phyloP scores from a whole-genome alignment of 2,113 vertebrate genomes.

The Rhynchopsitta pachyrhyncha region DNA sequence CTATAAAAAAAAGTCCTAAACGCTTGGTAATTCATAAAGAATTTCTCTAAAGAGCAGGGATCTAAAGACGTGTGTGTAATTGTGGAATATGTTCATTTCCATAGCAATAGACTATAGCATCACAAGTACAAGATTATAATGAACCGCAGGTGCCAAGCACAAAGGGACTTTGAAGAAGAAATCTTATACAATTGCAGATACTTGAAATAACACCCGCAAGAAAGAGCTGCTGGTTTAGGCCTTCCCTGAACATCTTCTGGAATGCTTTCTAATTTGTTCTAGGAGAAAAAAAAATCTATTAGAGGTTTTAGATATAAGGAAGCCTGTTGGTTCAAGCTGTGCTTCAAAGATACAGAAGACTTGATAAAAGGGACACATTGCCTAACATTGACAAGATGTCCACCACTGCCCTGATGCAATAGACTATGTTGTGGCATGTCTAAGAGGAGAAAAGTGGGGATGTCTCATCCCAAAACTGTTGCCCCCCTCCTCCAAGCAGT shows the following conservation, averaged over 20 bases:
- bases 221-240: not conserved
- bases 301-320: not conserved
- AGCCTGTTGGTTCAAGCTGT: not conserved
- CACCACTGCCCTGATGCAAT: not conserved
- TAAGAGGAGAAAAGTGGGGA: not conserved
- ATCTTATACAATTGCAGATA: not conserved
- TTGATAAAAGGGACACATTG: not conserved
- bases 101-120: not conserved
- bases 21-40: not conserved
- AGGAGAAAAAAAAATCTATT: not conserved
- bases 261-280: not conserved
- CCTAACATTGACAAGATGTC: not conserved
- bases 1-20: not conserved
- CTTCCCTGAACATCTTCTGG: not conserved
- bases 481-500: not conserved
- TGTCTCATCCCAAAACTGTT: not conserved
- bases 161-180: not conserved
- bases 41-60: not conserved
- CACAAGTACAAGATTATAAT: not conserved
- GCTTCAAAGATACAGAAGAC: not conserved
- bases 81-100: not conserved
- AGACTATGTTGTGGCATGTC: rapidly evolving
- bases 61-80: not conserved
- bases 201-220: not conserved
- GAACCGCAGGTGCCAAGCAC: not conserved